These are phyloP conservation scores for Strigamia maritima DNA, from an alignment of 2,888 invertebrate genomes.

Conservation along the genomic window DNA sequence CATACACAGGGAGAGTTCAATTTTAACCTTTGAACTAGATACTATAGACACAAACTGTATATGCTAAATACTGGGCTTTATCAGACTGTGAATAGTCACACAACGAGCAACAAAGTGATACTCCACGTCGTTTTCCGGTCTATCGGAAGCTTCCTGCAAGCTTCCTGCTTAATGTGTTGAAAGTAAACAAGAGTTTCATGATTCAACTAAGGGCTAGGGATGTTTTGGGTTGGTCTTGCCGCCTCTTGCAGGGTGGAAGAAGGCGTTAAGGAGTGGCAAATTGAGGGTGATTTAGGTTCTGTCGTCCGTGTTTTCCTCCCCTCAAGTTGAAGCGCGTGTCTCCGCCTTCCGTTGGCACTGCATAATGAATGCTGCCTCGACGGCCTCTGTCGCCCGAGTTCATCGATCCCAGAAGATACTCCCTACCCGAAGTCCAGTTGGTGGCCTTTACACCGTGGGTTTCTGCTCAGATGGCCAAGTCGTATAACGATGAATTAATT, in stretches of 20 bases:
- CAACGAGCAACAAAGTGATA: neutral
- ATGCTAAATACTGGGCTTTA: too few relatives aligned
- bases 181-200: neutral
- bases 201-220: neutral
- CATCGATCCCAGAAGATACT: neutral
- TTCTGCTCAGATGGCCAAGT: slow-evolving; percentile 10
- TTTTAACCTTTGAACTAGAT: too few relatives aligned
- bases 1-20: too few relatives aligned
- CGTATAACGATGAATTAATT: slow-evolving; percentile 15
- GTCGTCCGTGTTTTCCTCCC: neutral
- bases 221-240: neutral
- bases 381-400: neutral
- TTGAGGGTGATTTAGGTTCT: neutral
- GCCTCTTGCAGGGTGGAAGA: neutral
- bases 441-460: slow-evolving; percentile 5
- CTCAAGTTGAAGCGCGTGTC: slow-evolving; percentile 5
- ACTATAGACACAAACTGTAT: too few relatives aligned
- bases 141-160: too few relatives aligned
- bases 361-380: slow-evolving; percentile 5
- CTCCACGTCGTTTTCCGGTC: neutral
- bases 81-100: neutral
- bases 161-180: neutral
- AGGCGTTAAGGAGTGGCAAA: neutral
- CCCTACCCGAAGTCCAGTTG: neutral
- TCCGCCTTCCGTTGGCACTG: slow-evolving; percentile 10